These are phyloP conservation scores for Lasaia peninsularis DNA, from an alignment of 1,140 invertebrate species.

Conservation along the genomic window DNA sequence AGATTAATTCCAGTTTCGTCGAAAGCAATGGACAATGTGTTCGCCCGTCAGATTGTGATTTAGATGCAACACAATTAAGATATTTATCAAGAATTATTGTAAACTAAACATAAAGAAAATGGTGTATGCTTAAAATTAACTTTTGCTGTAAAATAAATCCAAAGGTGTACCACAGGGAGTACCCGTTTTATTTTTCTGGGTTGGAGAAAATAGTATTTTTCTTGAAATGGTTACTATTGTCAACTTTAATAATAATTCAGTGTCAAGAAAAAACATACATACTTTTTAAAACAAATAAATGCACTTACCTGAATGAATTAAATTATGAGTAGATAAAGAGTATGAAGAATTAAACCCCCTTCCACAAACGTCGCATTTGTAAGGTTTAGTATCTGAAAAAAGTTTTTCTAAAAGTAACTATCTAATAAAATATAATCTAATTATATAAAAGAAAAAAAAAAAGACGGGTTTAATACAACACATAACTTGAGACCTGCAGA, in stretches of 20 bases:
- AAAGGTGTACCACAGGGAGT: neutral
- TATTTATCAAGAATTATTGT: conserved; percentile 37
- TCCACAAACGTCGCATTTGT: conserved; percentile 77
- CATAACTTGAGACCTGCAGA: too few species aligned
- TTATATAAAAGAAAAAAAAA: too few species aligned
- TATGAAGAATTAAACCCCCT: conserved; percentile 42
- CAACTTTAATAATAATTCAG: too few species aligned
- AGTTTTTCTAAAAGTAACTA: too few species aligned
- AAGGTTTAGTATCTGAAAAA: conserved; percentile 77
- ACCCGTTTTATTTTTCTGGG: too few species aligned
- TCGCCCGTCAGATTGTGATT: conserved; percentile 32
- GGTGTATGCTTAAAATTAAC: neutral
- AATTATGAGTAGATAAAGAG: conserved; percentile 33
- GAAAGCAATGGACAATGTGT: conserved; percentile 43
- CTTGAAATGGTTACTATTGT: too few species aligned
- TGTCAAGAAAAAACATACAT: too few species aligned
- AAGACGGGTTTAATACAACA: too few species aligned
- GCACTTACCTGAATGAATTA: conserved; percentile 47
- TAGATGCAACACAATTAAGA: conserved; percentile 12
- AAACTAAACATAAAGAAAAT: conserved; percentile 14
- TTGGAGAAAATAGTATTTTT: too few species aligned
- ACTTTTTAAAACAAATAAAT: too few species aligned
- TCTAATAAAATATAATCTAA: too few species aligned
- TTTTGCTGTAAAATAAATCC: neutral
- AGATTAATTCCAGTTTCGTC: conserved; percentile 36